phyloP scores from a whole-genome alignment of 1,140 invertebrate species.

The Dendrolimus punctatus region DNA sequence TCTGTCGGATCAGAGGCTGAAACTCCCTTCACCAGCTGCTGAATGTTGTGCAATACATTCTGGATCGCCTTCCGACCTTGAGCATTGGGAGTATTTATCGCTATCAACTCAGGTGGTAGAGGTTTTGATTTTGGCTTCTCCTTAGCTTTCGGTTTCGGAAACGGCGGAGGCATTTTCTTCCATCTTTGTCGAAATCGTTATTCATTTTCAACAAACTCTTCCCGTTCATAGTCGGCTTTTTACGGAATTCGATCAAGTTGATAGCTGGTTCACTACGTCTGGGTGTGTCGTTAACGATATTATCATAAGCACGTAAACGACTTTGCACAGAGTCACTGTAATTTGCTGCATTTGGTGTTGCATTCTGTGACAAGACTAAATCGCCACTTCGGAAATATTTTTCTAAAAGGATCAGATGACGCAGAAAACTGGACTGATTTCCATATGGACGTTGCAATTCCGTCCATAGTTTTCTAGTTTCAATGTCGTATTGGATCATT shows the following conservation, averaged over 20 bases:
- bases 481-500: slow-evolving; percentile 85
- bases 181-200: slow-evolving; percentile 33
- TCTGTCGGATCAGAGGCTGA: slow-evolving; percentile 58
- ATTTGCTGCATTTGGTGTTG: slow-evolving; percentile 80
- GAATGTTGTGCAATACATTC: slow-evolving; percentile 66
- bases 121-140: slow-evolving; percentile 44
- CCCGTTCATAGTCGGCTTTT: slow-evolving; percentile 53
- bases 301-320: slow-evolving; percentile 82
- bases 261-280: slow-evolving; percentile 29
- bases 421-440: slow-evolving; percentile 86
- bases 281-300: slow-evolving; percentile 52
- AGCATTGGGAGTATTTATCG: slow-evolving; percentile 61
- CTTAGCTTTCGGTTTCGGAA: slow-evolving; percentile 36
- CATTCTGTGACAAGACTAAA: slow-evolving; percentile 79
- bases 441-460: slow-evolving; percentile 87
- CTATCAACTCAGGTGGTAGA: slow-evolving; percentile 64
- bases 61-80: slow-evolving; percentile 63
- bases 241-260: slow-evolving; percentile 60
- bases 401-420: slow-evolving; percentile 85
- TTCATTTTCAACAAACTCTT: slow-evolving; percentile 66
- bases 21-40: slow-evolving; percentile 61
- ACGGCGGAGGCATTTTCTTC: slow-evolving; percentile 53
- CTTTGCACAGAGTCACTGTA: slow-evolving; percentile 87
- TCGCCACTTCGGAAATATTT: slow-evolving; percentile 87
- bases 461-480: slow-evolving; percentile 85